Base-by-base conservation (phyloP, 2,888 invertebrate genomes). In the Callyntrura guangdongensis region DNA sequence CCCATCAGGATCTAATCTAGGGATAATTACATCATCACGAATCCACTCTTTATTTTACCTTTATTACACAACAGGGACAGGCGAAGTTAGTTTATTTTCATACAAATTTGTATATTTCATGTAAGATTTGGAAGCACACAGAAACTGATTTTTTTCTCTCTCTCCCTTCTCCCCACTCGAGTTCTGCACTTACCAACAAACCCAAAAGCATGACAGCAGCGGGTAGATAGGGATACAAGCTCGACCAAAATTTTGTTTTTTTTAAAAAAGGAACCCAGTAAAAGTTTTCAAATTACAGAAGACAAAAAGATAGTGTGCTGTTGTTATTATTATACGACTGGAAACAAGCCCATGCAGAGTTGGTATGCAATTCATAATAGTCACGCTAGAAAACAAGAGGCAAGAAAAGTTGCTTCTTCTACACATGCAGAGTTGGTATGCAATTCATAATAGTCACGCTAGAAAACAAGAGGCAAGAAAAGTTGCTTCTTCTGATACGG, bases 281-380 rank as follows among this genome's bases (percentile, higher is more conserved):
- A 85, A 85, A 88, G 69, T 88, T 88, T 88, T 82, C 82, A 88
- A 88, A 88, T 88, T 88, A 82, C 56, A 88, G n/a, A 88, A 88
- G 81, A 82, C 79, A 88, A 82, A 82, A 87, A 69, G 79, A 86
- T 81, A 87, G 49, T 22, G 25, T n/a, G n/a, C n/a, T n/a, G n/a
- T n/a, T n/a, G n/a, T 49, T 77, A 77, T 77, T 47, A 77, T 77
- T 17, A 49, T 20, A 5, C n/a, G n/a, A n/a, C 49, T 45, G n/a
- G 22, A 20, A 77, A 77, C 49, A 47, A 77, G 49, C 77, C 14
- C n/a, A 22, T 77, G 49, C 17, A 49, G 8, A n/a, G 17, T 47
- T n/a, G n/a, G 22, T 49, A 77, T 22, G 53, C n/a, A n/a, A n/a
- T n/a, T n/a, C 3, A 45, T 72, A 77, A 69, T 36, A 69, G 69